Evolutionary conservation across 2,113 vertebrate species (phyloP).

Genomic region (Dendrocopos noguchii): DNA sequence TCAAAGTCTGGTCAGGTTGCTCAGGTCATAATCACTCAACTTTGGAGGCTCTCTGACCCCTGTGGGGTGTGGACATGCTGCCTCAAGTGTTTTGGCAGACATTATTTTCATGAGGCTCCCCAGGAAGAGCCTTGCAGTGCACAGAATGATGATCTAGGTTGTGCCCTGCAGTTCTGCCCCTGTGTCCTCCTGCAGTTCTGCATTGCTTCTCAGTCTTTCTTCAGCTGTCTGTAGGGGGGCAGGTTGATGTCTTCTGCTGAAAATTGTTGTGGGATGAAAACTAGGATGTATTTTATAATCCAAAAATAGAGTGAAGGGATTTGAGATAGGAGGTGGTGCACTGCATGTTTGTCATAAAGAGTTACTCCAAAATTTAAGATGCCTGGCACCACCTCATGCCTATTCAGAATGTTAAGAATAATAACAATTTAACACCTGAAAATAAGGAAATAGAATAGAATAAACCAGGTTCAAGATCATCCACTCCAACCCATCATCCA

Average conservation of each 20-base stretch:
- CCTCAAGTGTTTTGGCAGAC: background rate
- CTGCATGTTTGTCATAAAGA: background rate
- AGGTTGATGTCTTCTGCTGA: background rate
- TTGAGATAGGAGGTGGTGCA: background rate
- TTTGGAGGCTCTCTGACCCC: background rate
- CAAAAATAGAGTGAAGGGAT: background rate
- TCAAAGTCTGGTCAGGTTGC: background rate
- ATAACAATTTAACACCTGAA: background rate
- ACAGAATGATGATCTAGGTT: background rate
- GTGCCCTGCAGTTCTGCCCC: background rate
- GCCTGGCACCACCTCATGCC: background rate
- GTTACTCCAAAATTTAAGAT: background rate
- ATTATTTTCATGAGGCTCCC: background rate
- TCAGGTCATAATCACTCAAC: background rate
- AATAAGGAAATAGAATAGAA: background rate
- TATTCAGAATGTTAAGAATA: background rate
- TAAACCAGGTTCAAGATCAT: too few species aligned
- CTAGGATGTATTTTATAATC: too few species aligned
- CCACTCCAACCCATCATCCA: too few species aligned
- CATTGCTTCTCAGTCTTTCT: background rate
- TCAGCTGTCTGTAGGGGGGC: fast-evolving
- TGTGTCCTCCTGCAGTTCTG: background rate
- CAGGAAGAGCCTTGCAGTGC: background rate
- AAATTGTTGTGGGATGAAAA: background rate
- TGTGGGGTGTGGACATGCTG: background rate